These are phyloP conservation scores for Lucilia cuprina DNA, from an alignment of 1,140 invertebrate species.

Conservation along the genomic window DNA sequence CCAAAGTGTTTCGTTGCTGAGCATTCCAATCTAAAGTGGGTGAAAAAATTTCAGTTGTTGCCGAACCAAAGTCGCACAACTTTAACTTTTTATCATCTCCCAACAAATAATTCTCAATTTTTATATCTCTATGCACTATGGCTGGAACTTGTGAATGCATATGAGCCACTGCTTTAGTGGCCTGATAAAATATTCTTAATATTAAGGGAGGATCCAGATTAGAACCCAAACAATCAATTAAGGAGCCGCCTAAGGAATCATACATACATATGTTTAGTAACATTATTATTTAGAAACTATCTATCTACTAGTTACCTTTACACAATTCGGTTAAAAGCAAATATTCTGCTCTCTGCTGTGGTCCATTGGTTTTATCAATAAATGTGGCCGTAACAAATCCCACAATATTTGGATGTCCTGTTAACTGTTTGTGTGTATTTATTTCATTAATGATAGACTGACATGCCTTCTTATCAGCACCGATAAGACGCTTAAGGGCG, in stretches of 20 bases:
- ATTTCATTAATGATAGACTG: constrained; percentile 80
- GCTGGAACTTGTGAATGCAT: constrained; percentile 91
- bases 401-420: constrained; percentile 82
- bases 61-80: constrained; percentile 98
- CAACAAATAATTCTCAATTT: constrained; percentile 70
- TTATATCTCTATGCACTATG: constrained; percentile 88
- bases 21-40: constrained; percentile 92
- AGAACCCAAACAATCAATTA: constrained; percentile 81
- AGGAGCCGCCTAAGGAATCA: constrained; percentile 70
- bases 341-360: constrained; percentile 75
- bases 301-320: constrained; percentile 60
- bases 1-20: constrained; percentile 87
- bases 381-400: constrained; percentile 79
- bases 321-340: constrained; percentile 77
- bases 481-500: constrained; percentile 86
- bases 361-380: constrained; percentile 73
- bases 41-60: constrained; percentile 82
- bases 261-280: constrained; percentile 10
- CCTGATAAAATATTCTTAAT: constrained; percentile 91
- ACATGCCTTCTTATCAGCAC: constrained; percentile 80
- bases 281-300: background rate
- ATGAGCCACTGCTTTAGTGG: constrained; percentile 86
- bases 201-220: constrained; percentile 78
- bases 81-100: constrained; percentile 85
- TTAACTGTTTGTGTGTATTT: constrained; percentile 77